Percentiles rank a stretch among this genome's conserved stretches.
phyloP scores from a whole-genome alignment of 35 echinoderm and acorn worm genomes.

The Apostichopus californicus region DNA sequence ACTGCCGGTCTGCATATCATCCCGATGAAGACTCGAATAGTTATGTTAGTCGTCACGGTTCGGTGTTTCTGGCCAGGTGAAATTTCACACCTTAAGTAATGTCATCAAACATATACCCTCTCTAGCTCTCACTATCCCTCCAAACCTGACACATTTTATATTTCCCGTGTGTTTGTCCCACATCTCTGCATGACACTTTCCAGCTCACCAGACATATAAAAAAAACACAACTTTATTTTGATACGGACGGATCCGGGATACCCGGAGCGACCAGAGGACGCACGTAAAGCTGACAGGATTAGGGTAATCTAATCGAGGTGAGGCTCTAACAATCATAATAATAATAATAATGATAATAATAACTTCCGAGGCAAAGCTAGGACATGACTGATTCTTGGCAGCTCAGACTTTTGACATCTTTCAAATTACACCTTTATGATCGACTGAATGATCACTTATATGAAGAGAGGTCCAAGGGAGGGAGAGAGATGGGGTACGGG shows the following conservation, averaged over 20 bases:
- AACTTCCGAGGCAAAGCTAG: neutral
- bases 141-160: neutral
- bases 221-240: neutral
- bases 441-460: neutral
- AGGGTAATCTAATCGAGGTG: neutral
- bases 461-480: too few relatives aligned
- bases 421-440: neutral
- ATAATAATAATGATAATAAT: neutral
- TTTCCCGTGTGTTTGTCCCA: neutral
- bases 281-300: neutral
- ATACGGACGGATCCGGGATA: too few relatives aligned
- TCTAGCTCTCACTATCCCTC: neutral
- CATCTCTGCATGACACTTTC: neutral
- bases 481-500: too few relatives aligned
- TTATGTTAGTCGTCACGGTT: too few relatives aligned
- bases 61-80: neutral
- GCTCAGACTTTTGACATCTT: neutral
- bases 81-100: neutral
- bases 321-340: neutral
- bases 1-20: too few relatives aligned
- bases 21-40: too few relatives aligned
- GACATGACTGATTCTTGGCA: neutral
- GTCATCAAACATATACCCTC: neutral
- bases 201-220: neutral
- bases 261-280: too few relatives aligned